phyloP scores from a whole-genome alignment of 2,113 vertebrate species.

The Micronisus gabar region DNA sequence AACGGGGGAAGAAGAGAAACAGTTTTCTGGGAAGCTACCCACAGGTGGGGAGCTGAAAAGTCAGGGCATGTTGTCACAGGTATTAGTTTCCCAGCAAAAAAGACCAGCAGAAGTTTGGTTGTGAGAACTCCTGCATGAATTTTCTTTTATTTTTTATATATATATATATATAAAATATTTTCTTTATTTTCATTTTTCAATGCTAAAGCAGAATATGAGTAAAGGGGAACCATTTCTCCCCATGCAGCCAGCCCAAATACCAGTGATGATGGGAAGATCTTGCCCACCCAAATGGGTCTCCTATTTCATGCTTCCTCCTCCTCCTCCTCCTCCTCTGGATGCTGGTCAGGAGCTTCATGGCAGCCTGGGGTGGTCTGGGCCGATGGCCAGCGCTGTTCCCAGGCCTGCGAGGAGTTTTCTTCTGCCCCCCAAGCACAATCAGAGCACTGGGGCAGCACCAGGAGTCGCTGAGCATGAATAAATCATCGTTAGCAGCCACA shows the following conservation, averaged over 20 bases:
- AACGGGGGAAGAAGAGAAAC: background rate
- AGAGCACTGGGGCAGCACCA: background rate
- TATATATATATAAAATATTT: too few relatives aligned
- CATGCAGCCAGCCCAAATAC: background rate
- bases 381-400: background rate
- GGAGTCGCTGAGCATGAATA: background rate
- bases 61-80: background rate
- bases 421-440: background rate
- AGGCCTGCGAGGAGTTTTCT: background rate
- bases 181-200: background rate
- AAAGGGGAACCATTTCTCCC: background rate
- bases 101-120: background rate
- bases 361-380: background rate
- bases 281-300: background rate
- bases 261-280: background rate
- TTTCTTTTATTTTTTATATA: background rate
- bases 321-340: background rate
- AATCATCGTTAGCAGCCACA: background rate
- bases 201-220: background rate
- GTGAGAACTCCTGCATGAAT: background rate
- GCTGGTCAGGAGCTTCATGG: background rate
- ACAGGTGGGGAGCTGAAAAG: background rate
- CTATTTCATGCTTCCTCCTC: background rate
- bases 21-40: background rate
- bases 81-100: background rate